Percentiles rank a stretch among this genome's conserved stretches.
Evolutionary conservation across 2,888 invertebrate genomes (phyloP).

Genomic region (Himalopsyche japonica): DNA sequence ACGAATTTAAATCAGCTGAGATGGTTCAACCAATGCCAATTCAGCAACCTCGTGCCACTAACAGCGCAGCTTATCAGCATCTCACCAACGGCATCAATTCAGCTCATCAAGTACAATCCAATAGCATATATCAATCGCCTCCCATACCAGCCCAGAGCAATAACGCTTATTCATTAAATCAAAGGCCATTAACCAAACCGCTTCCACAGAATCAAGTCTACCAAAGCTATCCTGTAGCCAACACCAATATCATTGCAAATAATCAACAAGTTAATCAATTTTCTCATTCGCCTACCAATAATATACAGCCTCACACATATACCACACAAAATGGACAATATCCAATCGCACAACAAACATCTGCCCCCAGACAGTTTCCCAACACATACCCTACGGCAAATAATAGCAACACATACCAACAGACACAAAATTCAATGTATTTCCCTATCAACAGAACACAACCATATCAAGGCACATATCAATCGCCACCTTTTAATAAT

Average conservation of each 20-base stretch:
- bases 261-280: slow-evolving; percentile 43
- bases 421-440: slow-evolving; percentile 50
- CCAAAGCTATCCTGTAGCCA: slow-evolving; percentile 6
- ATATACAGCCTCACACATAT: slow-evolving; percentile 44
- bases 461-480: slow-evolving; percentile 46
- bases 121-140: slow-evolving; percentile 28
- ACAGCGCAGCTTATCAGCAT: slow-evolving; percentile 35
- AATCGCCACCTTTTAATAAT: slow-evolving; percentile 42
- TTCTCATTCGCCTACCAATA: slow-evolving; percentile 45
- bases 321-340: slow-evolving; percentile 16
- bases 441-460: slow-evolving; percentile 53
- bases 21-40: slow-evolving; percentile 18
- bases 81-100: slow-evolving; percentile 25
- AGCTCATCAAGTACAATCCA: not conserved
- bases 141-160: slow-evolving; percentile 10
- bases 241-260: slow-evolving; percentile 20
- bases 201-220: slow-evolving; percentile 7
- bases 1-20: not conserved
- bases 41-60: slow-evolving; percentile 26
- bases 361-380: slow-evolving; percentile 51
- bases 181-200: slow-evolving; percentile 11
- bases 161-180: slow-evolving; percentile 6
- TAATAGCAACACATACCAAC: slow-evolving; percentile 43
- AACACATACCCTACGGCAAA: slow-evolving; percentile 52
- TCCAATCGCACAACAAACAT: slow-evolving; percentile 7